These are phyloP conservation scores for Centropus unirufus DNA, from an alignment of 2,113 vertebrate species.

Conservation along the genomic window DNA sequence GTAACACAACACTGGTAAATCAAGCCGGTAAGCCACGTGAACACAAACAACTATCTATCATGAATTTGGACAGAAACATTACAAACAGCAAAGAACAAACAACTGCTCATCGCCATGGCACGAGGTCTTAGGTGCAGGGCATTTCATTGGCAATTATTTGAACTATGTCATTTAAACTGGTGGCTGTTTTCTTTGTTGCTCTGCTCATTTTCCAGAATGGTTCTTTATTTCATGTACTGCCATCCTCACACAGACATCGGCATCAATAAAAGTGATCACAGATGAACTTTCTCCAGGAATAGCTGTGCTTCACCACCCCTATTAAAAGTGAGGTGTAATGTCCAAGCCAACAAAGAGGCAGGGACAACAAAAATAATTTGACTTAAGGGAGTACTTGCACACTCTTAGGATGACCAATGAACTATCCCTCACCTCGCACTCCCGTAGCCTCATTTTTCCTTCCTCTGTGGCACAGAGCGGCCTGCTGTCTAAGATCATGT, in stretches of 20 bases:
- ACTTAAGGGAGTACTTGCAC: background rate
- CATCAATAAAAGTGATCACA: background rate
- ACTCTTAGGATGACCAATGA: background rate
- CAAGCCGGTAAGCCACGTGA: background rate
- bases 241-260: background rate
- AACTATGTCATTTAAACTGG: background rate
- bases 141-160: background rate
- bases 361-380: background rate
- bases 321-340: background rate
- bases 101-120: background rate
- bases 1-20: background rate
- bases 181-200: background rate
- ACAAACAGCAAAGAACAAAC: background rate
- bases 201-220: background rate
- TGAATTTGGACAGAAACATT: background rate
- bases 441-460: background rate
- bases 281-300: background rate
- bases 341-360: background rate
- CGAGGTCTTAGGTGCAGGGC: background rate
- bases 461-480: background rate
- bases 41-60: background rate
- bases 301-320: background rate
- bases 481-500: background rate
- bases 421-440: background rate
- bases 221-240: background rate